These are phyloP conservation scores for Valencia hispanica DNA, from an alignment of 2,797 vertebrate species.

Conservation along the genomic window DNA sequence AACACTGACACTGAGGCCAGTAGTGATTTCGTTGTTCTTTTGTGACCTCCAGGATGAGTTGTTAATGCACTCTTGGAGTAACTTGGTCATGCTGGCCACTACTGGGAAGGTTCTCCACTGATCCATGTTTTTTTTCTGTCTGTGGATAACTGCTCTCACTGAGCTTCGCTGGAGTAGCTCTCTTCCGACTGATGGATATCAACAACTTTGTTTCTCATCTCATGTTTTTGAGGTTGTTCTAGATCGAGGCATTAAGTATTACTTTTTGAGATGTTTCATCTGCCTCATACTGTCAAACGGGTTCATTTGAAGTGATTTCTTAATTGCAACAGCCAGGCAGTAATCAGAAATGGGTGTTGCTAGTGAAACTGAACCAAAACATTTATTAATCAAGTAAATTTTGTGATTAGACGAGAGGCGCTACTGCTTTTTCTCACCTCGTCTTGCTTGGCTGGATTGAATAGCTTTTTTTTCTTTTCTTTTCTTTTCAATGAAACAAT, in stretches of 20 bases:
- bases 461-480: not conserved
- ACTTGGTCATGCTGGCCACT: not conserved
- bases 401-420: not conserved
- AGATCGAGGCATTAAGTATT: not conserved
- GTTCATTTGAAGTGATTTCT: not conserved
- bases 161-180: not conserved
- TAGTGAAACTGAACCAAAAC: not conserved
- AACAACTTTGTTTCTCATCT: not conserved
- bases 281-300: not conserved
- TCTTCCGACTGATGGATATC: not conserved
- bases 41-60: not conserved
- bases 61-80: not conserved
- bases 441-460: no score
- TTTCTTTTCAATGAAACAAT: no score
- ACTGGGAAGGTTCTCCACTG: not conserved
- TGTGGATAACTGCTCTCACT: not conserved
- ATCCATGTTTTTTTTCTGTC: not conserved
- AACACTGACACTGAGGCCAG: no score
- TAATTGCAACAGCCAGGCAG: not conserved
- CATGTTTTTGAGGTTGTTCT: not conserved
- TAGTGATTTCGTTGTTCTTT: not conserved
- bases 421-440: no score
- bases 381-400: not conserved
- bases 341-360: not conserved
- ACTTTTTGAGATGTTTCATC: not conserved